phyloP scores from a whole-genome alignment of 2,113 vertebrate species.

The Phrynosoma platyrhinos region DNA sequence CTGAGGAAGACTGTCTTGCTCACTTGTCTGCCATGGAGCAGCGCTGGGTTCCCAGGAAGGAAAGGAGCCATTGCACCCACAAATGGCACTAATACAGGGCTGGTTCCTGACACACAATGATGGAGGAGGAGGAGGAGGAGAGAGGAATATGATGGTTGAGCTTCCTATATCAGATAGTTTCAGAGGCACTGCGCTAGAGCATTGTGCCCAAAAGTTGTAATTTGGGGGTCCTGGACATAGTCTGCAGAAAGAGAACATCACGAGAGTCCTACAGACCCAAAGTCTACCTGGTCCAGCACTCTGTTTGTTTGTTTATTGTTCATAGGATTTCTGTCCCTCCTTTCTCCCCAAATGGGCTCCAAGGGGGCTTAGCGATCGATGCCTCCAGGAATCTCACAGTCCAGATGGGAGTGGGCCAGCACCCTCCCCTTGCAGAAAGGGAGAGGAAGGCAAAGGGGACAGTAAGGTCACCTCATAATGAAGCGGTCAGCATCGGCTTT shows the following conservation, averaged over 20 bases:
- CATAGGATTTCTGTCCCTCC: not conserved
- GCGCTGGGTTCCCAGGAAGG: too few species aligned
- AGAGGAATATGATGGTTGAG: too few species aligned
- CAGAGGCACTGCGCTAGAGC: slow-evolving; percentile 58
- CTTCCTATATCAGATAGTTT: too few species aligned
- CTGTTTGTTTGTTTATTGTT: not conserved
- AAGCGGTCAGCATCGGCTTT: slow-evolving; percentile 96
- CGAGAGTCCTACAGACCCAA: slow-evolving; percentile 46
- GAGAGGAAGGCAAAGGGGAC: not conserved
- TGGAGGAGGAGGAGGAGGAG: too few species aligned
- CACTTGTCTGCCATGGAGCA: slow-evolving; percentile 61
- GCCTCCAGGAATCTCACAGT: too few species aligned
- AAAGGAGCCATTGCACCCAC: too few species aligned
- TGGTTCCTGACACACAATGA: too few species aligned
- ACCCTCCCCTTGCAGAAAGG: not conserved
- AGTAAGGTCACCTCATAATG: slow-evolving; percentile 85
- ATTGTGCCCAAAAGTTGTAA: slow-evolving; percentile 73
- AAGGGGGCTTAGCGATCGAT: not conserved
- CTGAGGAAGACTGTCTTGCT: slow-evolving; percentile 56
- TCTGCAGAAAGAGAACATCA: slow-evolving; percentile 76
- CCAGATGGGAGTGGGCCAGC: not conserved
- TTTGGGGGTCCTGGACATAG: slow-evolving; percentile 86
- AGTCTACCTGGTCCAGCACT: too few species aligned
- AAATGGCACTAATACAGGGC: too few species aligned
- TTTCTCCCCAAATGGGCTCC: not conserved